Conservation (phyloP, 2,113 vertebrate species). For the Podilymbus podiceps region DNA sequence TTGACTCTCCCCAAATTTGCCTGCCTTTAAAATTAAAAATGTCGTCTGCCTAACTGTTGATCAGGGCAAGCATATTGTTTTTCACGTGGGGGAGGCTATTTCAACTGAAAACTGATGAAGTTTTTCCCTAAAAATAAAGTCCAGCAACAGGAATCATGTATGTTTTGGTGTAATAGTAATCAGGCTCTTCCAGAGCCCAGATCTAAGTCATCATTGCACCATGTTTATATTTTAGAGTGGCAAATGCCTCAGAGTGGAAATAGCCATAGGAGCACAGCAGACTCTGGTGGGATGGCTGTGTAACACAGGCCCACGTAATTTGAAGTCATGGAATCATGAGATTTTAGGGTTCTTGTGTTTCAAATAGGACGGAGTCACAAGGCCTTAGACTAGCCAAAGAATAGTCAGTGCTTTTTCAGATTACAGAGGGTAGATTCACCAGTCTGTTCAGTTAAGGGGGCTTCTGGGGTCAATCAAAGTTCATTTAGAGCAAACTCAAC, state of each 20-base stretch:
- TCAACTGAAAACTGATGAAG: not conserved
- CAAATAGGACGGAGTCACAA: not conserved
- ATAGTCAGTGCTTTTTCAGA: not conserved
- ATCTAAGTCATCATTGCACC: not conserved
- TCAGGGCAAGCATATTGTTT: not conserved
- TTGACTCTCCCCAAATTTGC: not conserved
- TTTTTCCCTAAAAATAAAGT: not conserved
- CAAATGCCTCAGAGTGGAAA: not conserved
- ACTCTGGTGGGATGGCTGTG: not conserved
- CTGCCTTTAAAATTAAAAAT: not conserved
- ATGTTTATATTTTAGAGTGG: not conserved
- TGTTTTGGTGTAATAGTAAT: not conserved
- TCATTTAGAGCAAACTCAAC: slow-evolving; percentile 35
- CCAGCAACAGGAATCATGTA: not conserved
- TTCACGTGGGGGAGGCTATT: not conserved
- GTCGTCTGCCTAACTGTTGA: not conserved
- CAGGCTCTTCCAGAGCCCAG: not conserved
- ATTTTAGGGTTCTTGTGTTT: not conserved
- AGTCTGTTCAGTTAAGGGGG: not conserved
- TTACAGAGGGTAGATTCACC: not conserved
- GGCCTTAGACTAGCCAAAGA: not conserved
- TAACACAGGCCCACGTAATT: not conserved
- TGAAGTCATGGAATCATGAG: not conserved
- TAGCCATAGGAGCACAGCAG: not conserved
- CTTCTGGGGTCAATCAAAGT: slow-evolving; percentile 34